Percentiles rank a stretch among this genome's conserved stretches.
Conservation (phyloP, 2,113 vertebrate genomes). For the Cheilinus undulatus region DNA sequence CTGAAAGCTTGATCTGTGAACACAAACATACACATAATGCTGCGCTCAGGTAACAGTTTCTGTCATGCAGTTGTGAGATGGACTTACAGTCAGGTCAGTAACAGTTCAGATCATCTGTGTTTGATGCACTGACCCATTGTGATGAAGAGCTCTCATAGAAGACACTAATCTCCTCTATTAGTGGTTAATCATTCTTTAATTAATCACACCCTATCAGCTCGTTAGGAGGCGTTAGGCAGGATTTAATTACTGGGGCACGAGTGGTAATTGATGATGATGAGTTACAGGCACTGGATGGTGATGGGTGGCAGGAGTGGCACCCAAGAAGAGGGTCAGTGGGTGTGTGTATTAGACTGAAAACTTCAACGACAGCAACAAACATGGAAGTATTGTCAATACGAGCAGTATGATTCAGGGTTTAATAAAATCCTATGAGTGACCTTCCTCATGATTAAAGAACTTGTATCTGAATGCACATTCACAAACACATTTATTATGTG, state of each 20-base stretch:
- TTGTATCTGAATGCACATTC: background rate
- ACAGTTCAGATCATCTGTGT: conserved; percentile 29
- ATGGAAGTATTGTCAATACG: background rate
- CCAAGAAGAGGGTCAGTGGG: conserved; percentile 53
- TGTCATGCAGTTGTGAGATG: background rate
- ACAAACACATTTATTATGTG: background rate
- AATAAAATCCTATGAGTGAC: background rate
- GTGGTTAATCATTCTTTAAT: conserved; percentile 69
- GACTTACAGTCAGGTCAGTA: background rate
- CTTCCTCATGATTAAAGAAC: background rate
- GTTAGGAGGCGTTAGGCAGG: conserved; percentile 72
- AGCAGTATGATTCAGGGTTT: background rate
- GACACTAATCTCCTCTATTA: conserved; percentile 70
- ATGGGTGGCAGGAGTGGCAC: conserved; percentile 38
- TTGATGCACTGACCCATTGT: conserved; percentile 54
- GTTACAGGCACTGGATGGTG: conserved; percentile 66
- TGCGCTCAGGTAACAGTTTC: conserved; percentile 11
- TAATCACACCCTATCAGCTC: conserved; percentile 75
- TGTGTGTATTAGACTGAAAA: conserved; percentile 15
- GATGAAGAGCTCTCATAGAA: conserved; percentile 54
- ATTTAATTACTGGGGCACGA: conserved; percentile 77
- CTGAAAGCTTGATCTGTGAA: conserved; percentile 95
- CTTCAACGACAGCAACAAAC: conserved; percentile 23
- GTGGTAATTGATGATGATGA: conserved; percentile 74
- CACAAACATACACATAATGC: conserved; percentile 4